Percentiles rank a stretch among this genome's conserved stretches.
phyloP scores from a whole-genome alignment of 2,113 vertebrate genomes.

The Geococcyx californianus region DNA sequence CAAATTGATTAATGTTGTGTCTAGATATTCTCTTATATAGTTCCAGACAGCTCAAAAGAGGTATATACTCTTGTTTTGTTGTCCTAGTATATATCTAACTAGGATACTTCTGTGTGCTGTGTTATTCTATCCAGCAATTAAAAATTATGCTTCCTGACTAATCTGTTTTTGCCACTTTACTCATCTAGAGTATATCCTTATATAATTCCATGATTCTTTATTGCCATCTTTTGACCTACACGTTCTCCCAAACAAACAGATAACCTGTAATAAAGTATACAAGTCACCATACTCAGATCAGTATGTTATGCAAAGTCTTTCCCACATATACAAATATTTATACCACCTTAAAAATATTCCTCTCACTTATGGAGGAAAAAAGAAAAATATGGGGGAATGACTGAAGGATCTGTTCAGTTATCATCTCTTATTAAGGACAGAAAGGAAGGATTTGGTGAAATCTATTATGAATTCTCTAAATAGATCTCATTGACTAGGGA shows the following conservation, averaged over 20 bases:
- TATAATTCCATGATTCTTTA: not conserved
- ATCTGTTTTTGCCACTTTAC: not conserved
- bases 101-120: not conserved
- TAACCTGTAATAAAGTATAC: constrained; percentile 59
- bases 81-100: not conserved
- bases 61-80: not conserved
- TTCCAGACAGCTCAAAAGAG: not conserved
- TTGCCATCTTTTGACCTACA: constrained; percentile 38
- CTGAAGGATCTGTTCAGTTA: not conserved
- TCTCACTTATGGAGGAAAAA: not conserved
- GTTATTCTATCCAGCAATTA: not conserved
- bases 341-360: not conserved
- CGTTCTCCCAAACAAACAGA: constrained; percentile 77
- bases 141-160: not conserved
- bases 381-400: not conserved
- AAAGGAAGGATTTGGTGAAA: not conserved
- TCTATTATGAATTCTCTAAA: not conserved
- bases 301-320: not conserved
- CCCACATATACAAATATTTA: not conserved
- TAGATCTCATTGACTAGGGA: not conserved
- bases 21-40: not conserved
- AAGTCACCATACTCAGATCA: not conserved
- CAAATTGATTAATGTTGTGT: not conserved
- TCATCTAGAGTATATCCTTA: constrained; percentile 76
- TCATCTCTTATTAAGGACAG: not conserved